phyloP scores from a whole-genome alignment of 1,140 invertebrate species.

The Apis laboriosa region DNA sequence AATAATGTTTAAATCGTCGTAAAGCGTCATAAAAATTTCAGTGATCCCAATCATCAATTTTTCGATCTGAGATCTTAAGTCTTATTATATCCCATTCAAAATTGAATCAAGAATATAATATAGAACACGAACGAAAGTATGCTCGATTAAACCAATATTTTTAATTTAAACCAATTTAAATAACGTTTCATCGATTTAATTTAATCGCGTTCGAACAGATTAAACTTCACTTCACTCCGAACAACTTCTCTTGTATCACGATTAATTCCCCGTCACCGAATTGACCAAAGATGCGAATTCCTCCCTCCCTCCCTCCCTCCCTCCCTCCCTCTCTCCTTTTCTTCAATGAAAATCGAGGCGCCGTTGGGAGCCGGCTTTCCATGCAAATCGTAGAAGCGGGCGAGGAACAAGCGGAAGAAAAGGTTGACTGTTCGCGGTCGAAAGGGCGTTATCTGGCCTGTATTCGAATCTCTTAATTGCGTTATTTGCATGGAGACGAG shows the following conservation, averaged over 20 bases:
- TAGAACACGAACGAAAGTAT: no score
- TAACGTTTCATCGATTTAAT: no score
- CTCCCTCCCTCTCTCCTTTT: no score
- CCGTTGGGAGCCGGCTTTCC: not conserved
- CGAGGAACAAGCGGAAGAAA: constrained; percentile 1
- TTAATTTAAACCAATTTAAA: no score
- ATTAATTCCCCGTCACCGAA: not conserved
- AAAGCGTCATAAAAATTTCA: not conserved
- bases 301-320: no score
- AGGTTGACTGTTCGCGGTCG: constrained; percentile 19
- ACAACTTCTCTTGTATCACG: not conserved
- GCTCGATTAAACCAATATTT: no score
- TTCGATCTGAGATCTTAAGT: no score
- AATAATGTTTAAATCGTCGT: not conserved
- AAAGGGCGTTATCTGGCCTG: constrained; percentile 63
- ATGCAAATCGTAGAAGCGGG: constrained; percentile 10
- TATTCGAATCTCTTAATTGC: constrained; percentile 70
- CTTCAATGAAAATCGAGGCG: not conserved
- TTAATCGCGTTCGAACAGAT: no score
- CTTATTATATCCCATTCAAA: no score
- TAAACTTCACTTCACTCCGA: no score
- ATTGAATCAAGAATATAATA: no score
- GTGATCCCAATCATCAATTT: no score
- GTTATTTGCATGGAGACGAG: constrained; percentile 59
- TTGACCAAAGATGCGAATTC: not conserved